Conservation (phyloP, 1,140 invertebrate species). For the Augochlora pura region DNA sequence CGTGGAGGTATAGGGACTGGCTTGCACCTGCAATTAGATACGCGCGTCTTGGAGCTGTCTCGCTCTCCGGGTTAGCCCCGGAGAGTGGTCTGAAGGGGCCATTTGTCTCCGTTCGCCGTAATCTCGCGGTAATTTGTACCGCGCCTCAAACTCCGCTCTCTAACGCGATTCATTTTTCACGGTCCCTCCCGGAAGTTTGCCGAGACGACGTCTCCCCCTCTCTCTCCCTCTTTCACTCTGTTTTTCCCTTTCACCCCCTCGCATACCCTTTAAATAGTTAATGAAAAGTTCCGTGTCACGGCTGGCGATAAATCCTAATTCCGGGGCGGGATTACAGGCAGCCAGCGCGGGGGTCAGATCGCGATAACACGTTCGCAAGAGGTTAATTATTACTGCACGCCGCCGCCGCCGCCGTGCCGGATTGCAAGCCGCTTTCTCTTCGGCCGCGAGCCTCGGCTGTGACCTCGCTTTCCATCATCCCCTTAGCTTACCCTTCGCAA, state of each 20-base stretch:
- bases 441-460: no score
- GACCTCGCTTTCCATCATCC: no score
- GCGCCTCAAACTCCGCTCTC: neutral
- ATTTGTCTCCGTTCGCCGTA: slow-evolving; percentile 2
- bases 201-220: neutral
- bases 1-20: neutral
- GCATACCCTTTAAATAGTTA: neutral
- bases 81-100: neutral
- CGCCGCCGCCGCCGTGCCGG: no score
- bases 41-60: neutral
- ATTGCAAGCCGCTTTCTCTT: no score
- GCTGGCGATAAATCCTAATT: neutral
- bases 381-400: neutral
- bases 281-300: slow-evolving; percentile 5
- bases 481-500: no score
- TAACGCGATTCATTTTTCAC: slow-evolving; percentile 4
- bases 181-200: neutral
- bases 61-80: neutral
- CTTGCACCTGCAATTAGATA: neutral
- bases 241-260: no score
- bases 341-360: neutral
- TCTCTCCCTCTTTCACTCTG: no score
- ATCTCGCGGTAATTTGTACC: slow-evolving; percentile 3
- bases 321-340: neutral
- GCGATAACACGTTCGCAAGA: neutral